phyloP scores from a whole-genome alignment of 35 echinoderm and acorn worm genomes.

The Eucidaris tribuloides region DNA sequence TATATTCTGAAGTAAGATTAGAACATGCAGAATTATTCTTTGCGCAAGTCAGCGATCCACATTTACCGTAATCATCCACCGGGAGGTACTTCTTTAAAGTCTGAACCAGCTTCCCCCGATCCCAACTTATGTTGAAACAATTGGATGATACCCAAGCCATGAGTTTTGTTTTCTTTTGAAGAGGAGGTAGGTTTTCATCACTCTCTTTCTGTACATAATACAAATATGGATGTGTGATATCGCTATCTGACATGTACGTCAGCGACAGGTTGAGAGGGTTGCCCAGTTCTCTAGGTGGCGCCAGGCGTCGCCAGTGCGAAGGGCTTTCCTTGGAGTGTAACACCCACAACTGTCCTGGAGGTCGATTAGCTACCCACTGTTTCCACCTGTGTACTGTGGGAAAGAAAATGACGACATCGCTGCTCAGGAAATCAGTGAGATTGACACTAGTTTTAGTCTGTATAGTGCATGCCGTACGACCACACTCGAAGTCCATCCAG shows the following conservation, averaged over 20 bases:
- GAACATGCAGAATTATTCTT: background rate
- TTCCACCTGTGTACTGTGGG: background rate
- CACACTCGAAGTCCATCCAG: no score
- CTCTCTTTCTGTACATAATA: background rate
- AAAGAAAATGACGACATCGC: background rate
- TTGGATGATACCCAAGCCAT: conserved; percentile 2
- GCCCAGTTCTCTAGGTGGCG: conserved; percentile 14
- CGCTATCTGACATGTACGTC: conserved; percentile 36
- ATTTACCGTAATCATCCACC: conserved; percentile 50
- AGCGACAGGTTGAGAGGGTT: conserved; percentile 42
- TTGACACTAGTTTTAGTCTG: background rate
- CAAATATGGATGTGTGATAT: conserved; percentile 56
- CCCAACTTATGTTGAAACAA: conserved; percentile 6
- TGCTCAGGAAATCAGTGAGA: background rate
- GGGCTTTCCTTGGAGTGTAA: conserved; percentile 66
- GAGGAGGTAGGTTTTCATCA: background rate
- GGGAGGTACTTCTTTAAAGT: background rate
- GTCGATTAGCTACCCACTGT: background rate
- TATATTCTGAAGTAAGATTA: background rate
- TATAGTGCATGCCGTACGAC: no score
- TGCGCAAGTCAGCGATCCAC: conserved; percentile 42
- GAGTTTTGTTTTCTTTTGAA: background rate
- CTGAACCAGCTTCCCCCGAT: background rate
- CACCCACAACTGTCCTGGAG: conserved; percentile 59
- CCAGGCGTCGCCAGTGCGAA: conserved; percentile 42